Percentiles rank a stretch among this genome's conserved stretches.
phyloP scores from a whole-genome alignment of 2,888 invertebrate species.

The Rhorus exstirpatorius region DNA sequence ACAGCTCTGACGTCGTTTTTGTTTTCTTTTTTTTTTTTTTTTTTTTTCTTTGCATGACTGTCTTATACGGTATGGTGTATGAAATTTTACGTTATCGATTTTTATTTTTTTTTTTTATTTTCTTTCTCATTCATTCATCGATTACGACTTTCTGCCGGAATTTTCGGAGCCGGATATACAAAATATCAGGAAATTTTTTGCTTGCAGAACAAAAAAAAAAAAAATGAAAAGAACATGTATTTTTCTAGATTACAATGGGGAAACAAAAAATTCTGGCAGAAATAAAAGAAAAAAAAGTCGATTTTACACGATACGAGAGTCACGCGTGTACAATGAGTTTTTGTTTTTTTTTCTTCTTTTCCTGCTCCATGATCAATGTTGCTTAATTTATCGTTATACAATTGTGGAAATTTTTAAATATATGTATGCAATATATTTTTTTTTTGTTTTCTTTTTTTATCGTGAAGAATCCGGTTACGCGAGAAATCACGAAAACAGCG shows the following conservation, averaged over 20 bases:
- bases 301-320: conserved; percentile 22
- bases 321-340: conserved; percentile 27
- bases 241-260: no score
- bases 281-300: no score
- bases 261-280: conserved; percentile 13
- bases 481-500: conserved; percentile 25
- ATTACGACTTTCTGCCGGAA: conserved; percentile 5
- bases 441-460: conserved; percentile 31
- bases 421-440: no score
- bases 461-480: conserved; percentile 59
- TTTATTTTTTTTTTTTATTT: neutral
- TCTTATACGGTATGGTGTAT: neutral
- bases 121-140: no score
- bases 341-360: no score
- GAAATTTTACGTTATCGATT: neutral
- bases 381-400: conserved; percentile 61
- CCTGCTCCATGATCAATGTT: conserved; percentile 40
- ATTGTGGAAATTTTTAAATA: conserved; percentile 39
- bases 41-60: conserved; percentile 43
- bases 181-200: neutral
- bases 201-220: neutral
- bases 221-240: no score
- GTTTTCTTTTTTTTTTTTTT: no score
- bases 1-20: conserved; percentile 47
- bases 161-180: neutral